phyloP scores from a whole-genome alignment of 2,888 invertebrate genomes.

The Hydropsyche betteni region DNA sequence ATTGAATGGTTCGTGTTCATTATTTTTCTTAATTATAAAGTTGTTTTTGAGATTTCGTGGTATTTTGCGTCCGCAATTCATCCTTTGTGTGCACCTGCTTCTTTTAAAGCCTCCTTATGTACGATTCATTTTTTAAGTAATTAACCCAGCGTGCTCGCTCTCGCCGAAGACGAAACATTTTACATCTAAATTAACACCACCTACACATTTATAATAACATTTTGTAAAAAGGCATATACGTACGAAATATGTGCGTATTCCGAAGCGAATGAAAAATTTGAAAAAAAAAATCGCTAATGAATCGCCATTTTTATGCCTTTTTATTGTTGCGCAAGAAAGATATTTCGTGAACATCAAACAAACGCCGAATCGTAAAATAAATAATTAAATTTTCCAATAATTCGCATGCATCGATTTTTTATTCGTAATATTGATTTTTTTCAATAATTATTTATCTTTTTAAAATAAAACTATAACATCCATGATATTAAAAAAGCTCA shows the following conservation, averaged over 20 bases:
- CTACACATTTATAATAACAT: neutral
- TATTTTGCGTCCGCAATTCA: too few species aligned
- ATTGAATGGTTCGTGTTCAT: too few species aligned
- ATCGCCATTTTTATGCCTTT: conserved; percentile 10
- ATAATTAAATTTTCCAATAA: neutral
- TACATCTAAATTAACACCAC: conserved; percentile 40
- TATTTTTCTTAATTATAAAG: too few species aligned
- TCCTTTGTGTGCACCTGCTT: too few species aligned
- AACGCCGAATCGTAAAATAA: too few species aligned
- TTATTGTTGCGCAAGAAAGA: neutral
- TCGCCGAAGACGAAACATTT: conserved; percentile 29
- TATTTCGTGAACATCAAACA: neutral
- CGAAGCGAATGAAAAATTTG: neutral
- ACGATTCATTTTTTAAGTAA: conserved; percentile 40
- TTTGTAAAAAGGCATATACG: too few species aligned
- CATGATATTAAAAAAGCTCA: too few species aligned
- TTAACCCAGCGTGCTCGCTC: conserved; percentile 36
- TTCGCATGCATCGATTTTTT: conserved; percentile 1
- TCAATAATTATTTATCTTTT: too few species aligned
- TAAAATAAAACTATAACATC: too few species aligned
- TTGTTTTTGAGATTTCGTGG: too few species aligned
- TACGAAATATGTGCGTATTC: neutral
- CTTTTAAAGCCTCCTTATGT: conserved; percentile 16
- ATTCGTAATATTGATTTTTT: neutral
- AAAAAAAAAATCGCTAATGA: conserved; percentile 15